Base-by-base conservation (phyloP, 2,113 vertebrate genomes). In the Hepsetus odoe region DNA sequence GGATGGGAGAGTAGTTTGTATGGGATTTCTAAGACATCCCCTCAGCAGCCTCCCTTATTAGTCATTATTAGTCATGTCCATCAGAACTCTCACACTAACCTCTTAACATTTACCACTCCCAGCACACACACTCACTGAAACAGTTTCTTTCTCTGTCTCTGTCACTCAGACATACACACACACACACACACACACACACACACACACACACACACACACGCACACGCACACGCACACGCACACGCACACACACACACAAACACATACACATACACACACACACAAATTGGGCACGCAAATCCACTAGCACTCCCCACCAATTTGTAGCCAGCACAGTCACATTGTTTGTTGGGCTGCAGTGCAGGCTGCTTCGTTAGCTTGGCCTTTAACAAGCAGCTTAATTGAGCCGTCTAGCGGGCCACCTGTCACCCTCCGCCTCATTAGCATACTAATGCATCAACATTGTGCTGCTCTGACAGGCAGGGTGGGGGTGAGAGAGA, bases 401-500 rank as follows among this genome's bases (percentile, higher is more conserved):
- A 99, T 98, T 99, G 97, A 98, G 97, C 97, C 95, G 97, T 98
- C 96, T 97, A 95, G 91, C 89, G 88, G 95, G 94, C 98, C 98
- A 99, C 98, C 98, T 99, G 98, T 98, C 96, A 95, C 95, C 96
- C 89, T 85, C 92, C 91, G 94, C 94, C 96, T 98, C 96, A 98
- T 99, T 99, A 97, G 94, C 98, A 99, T 99, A 96, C 96, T 98
- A 99, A 99, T 99, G 96, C 95, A 92, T 90, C 90, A 94, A 95
- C 95, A 98, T 98, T 99, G 96, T 98, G 92, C 95, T 94, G 93
- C 86, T 89, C 92, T 97, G 97, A 97, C 96, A 97, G 95, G 93
- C 94, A 94, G 91, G 94, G 94, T 91, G 94, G 93, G 92, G 93
- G 93, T 93, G 69, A 75, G 74, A 75, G 91, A 87, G 90, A 90